Conservation (phyloP, 2,113 vertebrate genomes). For the Oenanthe oenanthe region DNA sequence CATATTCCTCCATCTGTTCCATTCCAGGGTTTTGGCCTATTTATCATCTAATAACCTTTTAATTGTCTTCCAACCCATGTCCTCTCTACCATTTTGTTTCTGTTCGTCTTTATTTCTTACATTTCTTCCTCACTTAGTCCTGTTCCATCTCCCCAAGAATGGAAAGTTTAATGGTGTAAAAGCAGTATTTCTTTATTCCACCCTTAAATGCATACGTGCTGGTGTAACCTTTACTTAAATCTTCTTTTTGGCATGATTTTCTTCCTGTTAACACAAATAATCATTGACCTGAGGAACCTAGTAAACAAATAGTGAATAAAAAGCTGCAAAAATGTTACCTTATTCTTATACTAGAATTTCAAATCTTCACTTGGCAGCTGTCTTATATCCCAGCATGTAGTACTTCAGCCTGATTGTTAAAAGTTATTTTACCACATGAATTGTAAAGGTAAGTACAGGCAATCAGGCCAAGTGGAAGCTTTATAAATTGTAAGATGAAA, state of each 20-base stretch:
- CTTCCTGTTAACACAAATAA: background rate
- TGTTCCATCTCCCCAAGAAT: background rate
- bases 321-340: background rate
- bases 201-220: background rate
- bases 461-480: background rate
- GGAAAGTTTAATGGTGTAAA: background rate
- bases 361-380: background rate
- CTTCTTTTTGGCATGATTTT: background rate
- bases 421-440: background rate
- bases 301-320: background rate
- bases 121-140: background rate
- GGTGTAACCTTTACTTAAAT: background rate
- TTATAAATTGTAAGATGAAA: background rate
- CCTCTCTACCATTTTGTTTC: background rate
- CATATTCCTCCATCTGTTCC: constrained; percentile 36
- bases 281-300: background rate
- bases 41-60: background rate
- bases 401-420: background rate
- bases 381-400: background rate
- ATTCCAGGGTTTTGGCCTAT: constrained; percentile 2
- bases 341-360: background rate
- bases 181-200: background rate
- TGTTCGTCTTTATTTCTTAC: background rate
- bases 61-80: background rate
- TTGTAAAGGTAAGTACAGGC: background rate